These are phyloP conservation scores for Chouioia cunea DNA, from an alignment of 2,888 invertebrate genomes.

Conservation along the genomic window DNA sequence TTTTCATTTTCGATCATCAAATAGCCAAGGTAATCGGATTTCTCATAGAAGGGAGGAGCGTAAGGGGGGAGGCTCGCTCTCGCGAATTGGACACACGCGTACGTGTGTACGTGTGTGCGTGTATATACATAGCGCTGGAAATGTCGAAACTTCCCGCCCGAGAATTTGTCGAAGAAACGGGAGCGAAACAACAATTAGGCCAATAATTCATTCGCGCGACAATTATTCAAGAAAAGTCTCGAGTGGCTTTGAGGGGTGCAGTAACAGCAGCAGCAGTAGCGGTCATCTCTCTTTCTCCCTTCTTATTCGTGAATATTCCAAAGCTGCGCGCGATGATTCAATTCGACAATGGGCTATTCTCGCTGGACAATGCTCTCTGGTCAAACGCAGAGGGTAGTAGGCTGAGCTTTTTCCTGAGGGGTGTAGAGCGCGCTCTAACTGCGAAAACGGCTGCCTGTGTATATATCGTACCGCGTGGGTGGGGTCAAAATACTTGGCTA, in stretches of 20 bases:
- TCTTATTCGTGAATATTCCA: conserved; percentile 60
- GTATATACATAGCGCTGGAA: conserved; percentile 41
- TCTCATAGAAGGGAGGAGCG: conserved; percentile 16
- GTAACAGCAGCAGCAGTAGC: conserved; percentile 62
- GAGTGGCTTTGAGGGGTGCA: conserved; percentile 45
- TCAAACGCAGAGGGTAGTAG: conserved; percentile 62
- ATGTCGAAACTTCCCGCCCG: conserved; percentile 51
- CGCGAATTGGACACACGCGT: conserved; percentile 56
- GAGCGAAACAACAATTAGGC: conserved; percentile 60
- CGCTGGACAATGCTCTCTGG: conserved; percentile 62
- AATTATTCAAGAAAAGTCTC: conserved; percentile 48
- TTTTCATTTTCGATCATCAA: conserved; percentile 40
- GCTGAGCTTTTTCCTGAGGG: conserved; percentile 15
- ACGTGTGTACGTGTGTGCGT: no score
- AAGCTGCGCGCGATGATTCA: conserved; percentile 60
- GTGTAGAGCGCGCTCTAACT: not conserved
- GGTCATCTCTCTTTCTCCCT: conserved; percentile 50
- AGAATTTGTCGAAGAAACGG: conserved; percentile 58
- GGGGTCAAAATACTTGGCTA: conserved; percentile 40
- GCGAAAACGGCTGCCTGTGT: no score
- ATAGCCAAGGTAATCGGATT: conserved; percentile 46
- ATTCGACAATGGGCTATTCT: conserved; percentile 65
- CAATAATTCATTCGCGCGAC: conserved; percentile 62
- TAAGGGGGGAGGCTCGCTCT: conserved; percentile 50
- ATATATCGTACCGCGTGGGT: conserved; percentile 36